Evolutionary conservation across 2,113 vertebrate species (phyloP).

Genomic region (Dinomys branickii): DNA sequence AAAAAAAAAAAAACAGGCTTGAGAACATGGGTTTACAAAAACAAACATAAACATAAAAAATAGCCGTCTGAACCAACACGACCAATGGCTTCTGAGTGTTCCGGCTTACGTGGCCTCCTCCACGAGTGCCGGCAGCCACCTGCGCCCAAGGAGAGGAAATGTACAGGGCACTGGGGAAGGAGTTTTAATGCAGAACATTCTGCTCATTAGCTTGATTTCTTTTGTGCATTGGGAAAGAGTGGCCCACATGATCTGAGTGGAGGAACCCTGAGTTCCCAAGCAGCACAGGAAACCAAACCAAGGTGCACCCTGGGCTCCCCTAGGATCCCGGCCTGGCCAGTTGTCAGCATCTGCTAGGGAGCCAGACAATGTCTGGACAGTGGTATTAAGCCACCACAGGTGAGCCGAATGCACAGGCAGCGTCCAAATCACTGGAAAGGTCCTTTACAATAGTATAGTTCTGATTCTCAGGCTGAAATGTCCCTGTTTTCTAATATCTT

Average conservation of each 20-base stretch:
- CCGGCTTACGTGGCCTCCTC: not conserved
- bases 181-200: not conserved
- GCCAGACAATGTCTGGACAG: not conserved
- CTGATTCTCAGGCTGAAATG: not conserved
- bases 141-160: not conserved
- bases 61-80: not conserved
- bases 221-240: not conserved
- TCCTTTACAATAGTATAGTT: not conserved
- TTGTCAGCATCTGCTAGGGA: not conserved
- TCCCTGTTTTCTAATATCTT: not conserved
- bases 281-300: not conserved
- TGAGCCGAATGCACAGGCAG: not conserved
- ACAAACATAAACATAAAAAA: not conserved
- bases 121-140: not conserved
- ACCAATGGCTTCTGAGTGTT: not conserved
- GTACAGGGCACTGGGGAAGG: not conserved
- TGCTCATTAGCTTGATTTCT: slow-evolving; percentile 9
- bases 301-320: not conserved
- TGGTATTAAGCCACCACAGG: not conserved
- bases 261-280: not conserved
- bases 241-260: not conserved
- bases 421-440: not conserved
- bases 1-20: not conserved
- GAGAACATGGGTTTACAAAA: not conserved
- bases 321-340: not conserved